These are phyloP conservation scores for Platygyra sinensis DNA, from an alignment of 64 coral and sea anemone species.

Conservation along the genomic window DNA sequence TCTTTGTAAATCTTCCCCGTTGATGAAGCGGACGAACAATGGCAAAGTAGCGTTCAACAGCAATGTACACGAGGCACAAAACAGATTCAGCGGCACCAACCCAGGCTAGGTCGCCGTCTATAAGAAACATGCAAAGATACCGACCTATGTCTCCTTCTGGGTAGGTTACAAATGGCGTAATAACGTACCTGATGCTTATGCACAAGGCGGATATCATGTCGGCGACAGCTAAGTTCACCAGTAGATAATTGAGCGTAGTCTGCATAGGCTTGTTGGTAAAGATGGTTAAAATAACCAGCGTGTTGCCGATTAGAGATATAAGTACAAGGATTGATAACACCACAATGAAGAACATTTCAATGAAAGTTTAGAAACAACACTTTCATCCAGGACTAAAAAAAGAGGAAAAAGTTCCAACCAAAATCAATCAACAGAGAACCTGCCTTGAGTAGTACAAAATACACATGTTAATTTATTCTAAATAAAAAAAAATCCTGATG, in stretches of 20 bases:
- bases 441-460: too few relatives aligned
- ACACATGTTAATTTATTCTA: too few relatives aligned
- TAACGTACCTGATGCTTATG: slow-evolving; percentile 2
- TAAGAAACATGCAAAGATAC: slow-evolving; percentile 33
- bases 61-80: slow-evolving; percentile 8
- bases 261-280: slow-evolving; percentile 1
- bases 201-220: slow-evolving; percentile 30
- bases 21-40: neutral
- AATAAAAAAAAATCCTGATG: too few relatives aligned
- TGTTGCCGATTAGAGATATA: neutral
- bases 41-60: slow-evolving; percentile 42
- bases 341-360: too few relatives aligned
- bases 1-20: neutral
- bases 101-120: neutral
- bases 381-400: too few relatives aligned
- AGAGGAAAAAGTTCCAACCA: too few relatives aligned
- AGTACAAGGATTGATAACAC: neutral
- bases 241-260: slow-evolving; percentile 23
- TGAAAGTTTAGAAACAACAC: too few relatives aligned
- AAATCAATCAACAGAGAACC: too few relatives aligned
- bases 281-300: neutral
- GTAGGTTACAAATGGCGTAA: neutral
- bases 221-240: slow-evolving; percentile 33
- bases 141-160: neutral
- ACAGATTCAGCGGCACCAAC: slow-evolving; percentile 7